A percentile compares a stretch with the other conserved stretches of the same genome.
Evolutionary conservation across 2,113 vertebrate species (phyloP).

Genomic region (Kryptolebias marmoratus): DNA sequence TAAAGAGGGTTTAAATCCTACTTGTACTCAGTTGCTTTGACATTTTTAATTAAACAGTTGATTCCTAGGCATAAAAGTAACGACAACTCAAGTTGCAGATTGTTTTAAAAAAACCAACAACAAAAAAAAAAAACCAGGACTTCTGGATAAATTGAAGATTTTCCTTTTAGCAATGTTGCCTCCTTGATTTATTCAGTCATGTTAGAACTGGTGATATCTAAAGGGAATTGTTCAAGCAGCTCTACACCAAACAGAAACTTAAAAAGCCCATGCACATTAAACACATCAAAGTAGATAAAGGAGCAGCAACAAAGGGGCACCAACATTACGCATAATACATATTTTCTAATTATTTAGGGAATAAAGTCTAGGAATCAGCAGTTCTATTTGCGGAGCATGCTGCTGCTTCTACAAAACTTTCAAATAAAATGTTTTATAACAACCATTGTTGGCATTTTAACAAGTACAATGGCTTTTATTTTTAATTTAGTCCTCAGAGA

Average conservation of each 20-base stretch:
- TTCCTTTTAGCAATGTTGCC: conserved; percentile 14
- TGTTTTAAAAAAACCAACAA: background rate
- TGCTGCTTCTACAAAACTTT: conserved; percentile 48
- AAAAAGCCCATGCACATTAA: conserved; percentile 44
- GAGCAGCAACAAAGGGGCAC: conserved; percentile 45
- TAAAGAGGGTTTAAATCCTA: background rate
- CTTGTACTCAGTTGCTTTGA: background rate
- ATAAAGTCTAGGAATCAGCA: conserved; percentile 73
- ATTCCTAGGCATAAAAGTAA: conserved; percentile 1
- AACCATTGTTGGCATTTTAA: conserved; percentile 53
- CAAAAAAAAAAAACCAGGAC: background rate
- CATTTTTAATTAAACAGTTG: background rate
- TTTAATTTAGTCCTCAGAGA: conserved; percentile 52
- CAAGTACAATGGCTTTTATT: conserved; percentile 59
- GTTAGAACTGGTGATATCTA: conserved; percentile 32
- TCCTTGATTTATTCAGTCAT: conserved; percentile 8
- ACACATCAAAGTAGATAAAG: conserved; percentile 74
- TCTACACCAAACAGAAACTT: conserved; percentile 17
- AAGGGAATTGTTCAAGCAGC: conserved; percentile 30
- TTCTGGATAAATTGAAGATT: background rate
- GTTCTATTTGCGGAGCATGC: conserved; percentile 64
- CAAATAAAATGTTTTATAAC: conserved; percentile 64
- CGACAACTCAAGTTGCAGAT: background rate
- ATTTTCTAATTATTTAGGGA: conserved; percentile 72
- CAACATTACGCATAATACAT: conserved; percentile 51